Evolutionary conservation across 2,888 invertebrate species (phyloP).

Genomic region (Phytoseiulus persimilis): DNA sequence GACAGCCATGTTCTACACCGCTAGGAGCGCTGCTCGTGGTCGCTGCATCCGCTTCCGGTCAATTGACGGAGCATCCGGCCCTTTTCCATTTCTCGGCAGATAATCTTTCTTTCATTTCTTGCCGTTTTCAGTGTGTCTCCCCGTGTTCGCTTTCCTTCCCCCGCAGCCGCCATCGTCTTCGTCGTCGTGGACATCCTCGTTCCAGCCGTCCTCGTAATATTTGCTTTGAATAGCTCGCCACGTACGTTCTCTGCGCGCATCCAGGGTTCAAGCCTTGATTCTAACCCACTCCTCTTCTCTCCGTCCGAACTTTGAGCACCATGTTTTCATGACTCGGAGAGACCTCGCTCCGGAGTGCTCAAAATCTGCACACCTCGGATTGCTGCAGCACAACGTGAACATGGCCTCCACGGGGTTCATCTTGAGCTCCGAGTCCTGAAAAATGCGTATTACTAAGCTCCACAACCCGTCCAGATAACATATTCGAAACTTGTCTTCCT

Average conservation of each 20-base stretch:
- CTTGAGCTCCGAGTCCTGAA: background rate
- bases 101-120: slow-evolving; percentile 5
- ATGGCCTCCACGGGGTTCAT: background rate
- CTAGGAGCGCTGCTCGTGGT: background rate
- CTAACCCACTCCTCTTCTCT: background rate
- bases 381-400: background rate
- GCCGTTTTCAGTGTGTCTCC: background rate
- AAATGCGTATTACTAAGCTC: background rate
- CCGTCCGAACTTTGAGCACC: background rate
- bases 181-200: background rate
- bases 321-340: background rate
- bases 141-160: background rate
- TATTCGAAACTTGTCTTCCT: no score
- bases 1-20: background rate
- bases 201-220: background rate
- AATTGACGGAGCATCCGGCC: slow-evolving; percentile 37
- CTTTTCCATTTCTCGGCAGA: slow-evolving; percentile 10
- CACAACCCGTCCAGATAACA: no score
- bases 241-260: background rate
- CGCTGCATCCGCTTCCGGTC: slow-evolving; percentile 30
- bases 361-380: background rate
- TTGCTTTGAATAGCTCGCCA: background rate
- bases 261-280: background rate
- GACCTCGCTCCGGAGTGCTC: background rate
- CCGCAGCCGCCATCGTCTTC: background rate